These are phyloP conservation scores for Hippolais icterina DNA, from an alignment of 2,113 vertebrate genomes.

Conservation along the genomic window DNA sequence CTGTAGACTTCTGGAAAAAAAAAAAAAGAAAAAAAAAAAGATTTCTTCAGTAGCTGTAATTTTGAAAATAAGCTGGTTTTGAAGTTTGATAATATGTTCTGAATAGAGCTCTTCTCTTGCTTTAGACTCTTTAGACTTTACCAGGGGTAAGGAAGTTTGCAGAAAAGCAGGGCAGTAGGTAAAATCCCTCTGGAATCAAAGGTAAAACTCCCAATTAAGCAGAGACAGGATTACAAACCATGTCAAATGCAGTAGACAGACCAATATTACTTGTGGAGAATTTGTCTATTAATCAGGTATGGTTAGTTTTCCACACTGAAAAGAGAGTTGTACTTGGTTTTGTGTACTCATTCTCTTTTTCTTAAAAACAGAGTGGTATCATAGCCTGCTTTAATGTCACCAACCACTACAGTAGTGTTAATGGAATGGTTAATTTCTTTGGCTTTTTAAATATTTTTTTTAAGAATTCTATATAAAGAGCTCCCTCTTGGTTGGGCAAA, in stretches of 20 bases:
- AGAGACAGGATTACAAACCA: background rate
- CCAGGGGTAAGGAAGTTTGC: background rate
- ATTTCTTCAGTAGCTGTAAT: conserved; percentile 15
- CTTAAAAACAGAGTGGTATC: background rate
- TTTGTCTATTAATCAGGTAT: background rate
- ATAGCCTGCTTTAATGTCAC: background rate
- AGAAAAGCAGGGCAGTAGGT: background rate
- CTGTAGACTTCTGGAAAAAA: background rate
- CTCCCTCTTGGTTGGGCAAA: background rate
- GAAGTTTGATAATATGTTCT: background rate
- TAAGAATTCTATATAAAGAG: background rate
- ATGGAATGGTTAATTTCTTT: background rate
- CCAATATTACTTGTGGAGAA: background rate
- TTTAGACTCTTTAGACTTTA: conserved; percentile 22
- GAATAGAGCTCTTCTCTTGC: background rate
- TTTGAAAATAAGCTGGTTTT: conserved; percentile 17
- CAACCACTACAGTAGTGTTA: background rate
- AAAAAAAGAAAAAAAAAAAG: background rate
- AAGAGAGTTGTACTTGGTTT: background rate
- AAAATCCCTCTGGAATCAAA: background rate
- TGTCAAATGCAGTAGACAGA: background rate
- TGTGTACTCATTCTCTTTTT: background rate
- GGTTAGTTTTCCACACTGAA: background rate
- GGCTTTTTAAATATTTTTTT: background rate
- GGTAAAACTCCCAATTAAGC: background rate